Base-by-base conservation (phyloP, 2,888 invertebrate genomes). In the Herminia tarsipennalis region DNA sequence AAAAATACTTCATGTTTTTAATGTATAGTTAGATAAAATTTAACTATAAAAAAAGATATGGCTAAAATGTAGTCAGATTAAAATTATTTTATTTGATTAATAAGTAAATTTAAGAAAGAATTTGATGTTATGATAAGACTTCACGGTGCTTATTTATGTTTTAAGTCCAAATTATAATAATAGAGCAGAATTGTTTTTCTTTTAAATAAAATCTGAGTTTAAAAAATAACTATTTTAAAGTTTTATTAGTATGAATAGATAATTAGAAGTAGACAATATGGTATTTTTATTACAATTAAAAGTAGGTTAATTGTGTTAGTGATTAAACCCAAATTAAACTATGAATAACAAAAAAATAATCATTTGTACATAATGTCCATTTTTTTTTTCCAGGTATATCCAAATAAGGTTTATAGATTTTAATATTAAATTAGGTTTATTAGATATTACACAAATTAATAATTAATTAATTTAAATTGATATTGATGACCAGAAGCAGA, bases 31-130 rank as follows among this genome's bases (percentile, higher is more conserved):
- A 13, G 17, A 29, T 29, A 21, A 33, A 9, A 38, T 22, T 45
- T 45, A 45, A 45, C 38, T 39, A 16, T 12, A 21, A 8, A 12
- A 22, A 14, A n/a, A 21, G 27, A 16, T 29, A 29, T 6, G 2
- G 5, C 10, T 1, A 14, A 10, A 16, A 12, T 21, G 2, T 18
- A 16, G 9, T 1, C 5, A 22, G n/a, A 38, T 14, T 33, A 22
- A 5, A 13, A 17, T 22, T 27, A 16, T 40, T 18, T 16, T 5
- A n/a, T 14, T 10, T 9, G 12, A 40, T 27, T n/a, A n/a, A n/a
- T n/a, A n/a, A n/a, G n/a, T n/a, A n/a, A n/a, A n/a, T n/a, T n/a
- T n/a, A n/a, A n/a, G n/a, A n/a, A n/a, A n/a, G n/a, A n/a, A n/a
- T n/a, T n/a, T n/a, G n/a, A n/a, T n/a, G n/a, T n/a, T n/a, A n/a